Evolutionary conservation across 2,113 vertebrate species (phyloP).

Genomic region (Nothobranchius kuhntae): DNA sequence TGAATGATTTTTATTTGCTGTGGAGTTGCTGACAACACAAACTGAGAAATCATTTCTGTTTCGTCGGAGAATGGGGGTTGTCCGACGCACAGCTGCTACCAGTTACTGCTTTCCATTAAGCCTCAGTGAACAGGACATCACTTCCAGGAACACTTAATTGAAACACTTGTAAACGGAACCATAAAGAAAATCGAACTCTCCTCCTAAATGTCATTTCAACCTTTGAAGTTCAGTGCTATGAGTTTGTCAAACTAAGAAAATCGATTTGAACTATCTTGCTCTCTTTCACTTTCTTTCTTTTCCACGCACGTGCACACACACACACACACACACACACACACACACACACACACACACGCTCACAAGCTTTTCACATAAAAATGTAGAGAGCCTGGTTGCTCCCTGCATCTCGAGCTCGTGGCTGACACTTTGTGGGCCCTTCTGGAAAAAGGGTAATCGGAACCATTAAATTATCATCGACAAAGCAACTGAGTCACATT

Average conservation of each 20-base stretch:
- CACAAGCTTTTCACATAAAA: slow-evolving; percentile 21
- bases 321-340: background rate
- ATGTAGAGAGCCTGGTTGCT: slow-evolving; percentile 1
- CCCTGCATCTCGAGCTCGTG: background rate
- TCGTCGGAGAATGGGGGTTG: slow-evolving; percentile 36
- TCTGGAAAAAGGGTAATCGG: slow-evolving; percentile 55
- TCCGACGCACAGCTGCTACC: slow-evolving; percentile 21
- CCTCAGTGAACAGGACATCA: slow-evolving; percentile 37
- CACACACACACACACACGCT: slow-evolving; percentile 1
- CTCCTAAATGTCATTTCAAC: slow-evolving; percentile 65
- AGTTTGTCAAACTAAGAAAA: slow-evolving; percentile 70
- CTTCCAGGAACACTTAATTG: slow-evolving; percentile 61
- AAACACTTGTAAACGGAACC: slow-evolving; percentile 64
- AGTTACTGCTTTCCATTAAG: slow-evolving; percentile 49
- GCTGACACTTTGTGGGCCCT: slow-evolving; percentile 30
- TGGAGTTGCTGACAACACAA: slow-evolving; percentile 54
- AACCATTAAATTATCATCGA: slow-evolving; percentile 66
- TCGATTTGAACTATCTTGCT: slow-evolving; percentile 49
- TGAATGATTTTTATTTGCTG: slow-evolving; percentile 64
- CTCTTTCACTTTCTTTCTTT: too few relatives aligned
- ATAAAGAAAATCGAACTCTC: slow-evolving; percentile 49
- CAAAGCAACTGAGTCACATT: slow-evolving; percentile 36
- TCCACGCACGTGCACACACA: too few relatives aligned
- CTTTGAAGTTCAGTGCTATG: slow-evolving; percentile 35
- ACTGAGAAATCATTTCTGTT: slow-evolving; percentile 55